These are phyloP conservation scores for Oryzias dopingdopingensis DNA, from an alignment of 2,797 vertebrate genomes.

Conservation along the genomic window DNA sequence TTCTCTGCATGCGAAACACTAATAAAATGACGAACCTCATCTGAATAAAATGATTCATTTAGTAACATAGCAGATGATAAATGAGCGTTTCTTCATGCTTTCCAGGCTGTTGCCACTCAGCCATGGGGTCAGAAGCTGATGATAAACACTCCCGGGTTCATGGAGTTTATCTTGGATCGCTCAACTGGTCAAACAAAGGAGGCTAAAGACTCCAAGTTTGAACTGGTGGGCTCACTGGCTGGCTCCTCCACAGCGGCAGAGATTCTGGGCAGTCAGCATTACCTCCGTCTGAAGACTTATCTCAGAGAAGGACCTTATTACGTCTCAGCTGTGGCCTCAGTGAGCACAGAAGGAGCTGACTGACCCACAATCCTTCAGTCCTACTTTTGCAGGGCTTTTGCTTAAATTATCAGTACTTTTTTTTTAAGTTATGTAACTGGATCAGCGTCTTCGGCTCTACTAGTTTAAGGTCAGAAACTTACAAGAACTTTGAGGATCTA, in stretches of 20 bases:
- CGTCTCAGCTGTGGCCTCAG: conserved; percentile 83
- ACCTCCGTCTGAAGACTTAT: conserved; percentile 87
- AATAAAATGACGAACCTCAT: neutral
- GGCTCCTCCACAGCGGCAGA: conserved; percentile 81
- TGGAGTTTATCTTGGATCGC: conserved; percentile 92
- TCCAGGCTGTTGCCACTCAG: conserved; percentile 89
- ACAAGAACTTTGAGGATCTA: neutral
- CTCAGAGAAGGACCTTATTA: conserved; percentile 90
- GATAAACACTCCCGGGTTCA: conserved; percentile 88
- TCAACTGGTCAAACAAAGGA: conserved; percentile 88
- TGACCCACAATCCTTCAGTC: conserved; percentile 55
- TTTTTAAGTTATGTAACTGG: neutral
- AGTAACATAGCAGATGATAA: neutral
- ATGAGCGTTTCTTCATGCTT: conserved; percentile 14
- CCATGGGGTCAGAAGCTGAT: conserved; percentile 93
- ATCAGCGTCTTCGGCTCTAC: neutral
- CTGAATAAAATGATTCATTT: neutral
- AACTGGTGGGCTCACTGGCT: conserved; percentile 88
- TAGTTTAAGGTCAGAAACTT: neutral
- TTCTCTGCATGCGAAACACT: neutral
- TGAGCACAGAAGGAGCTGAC: conserved; percentile 89
- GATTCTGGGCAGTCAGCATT: conserved; percentile 88
- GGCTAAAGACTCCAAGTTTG: conserved; percentile 93
- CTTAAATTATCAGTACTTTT: conserved; percentile 24
- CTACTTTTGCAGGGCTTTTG: neutral